Base-by-base conservation (phyloP, 2,113 vertebrate genomes). In the Gnathonemus longibarbis region DNA sequence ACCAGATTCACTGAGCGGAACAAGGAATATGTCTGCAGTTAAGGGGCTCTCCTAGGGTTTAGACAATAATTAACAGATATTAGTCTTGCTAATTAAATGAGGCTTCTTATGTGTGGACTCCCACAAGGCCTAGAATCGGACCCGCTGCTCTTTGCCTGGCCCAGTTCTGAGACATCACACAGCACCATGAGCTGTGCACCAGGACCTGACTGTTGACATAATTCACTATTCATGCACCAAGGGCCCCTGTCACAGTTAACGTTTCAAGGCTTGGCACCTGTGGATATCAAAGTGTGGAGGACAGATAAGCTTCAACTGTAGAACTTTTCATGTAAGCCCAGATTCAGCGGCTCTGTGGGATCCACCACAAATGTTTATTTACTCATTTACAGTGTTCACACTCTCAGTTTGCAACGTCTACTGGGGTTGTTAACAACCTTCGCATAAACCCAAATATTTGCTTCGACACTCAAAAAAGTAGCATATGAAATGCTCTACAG, bases 1-100 rank as follows among this genome's bases (percentile, higher is more conserved):
- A 46, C 11, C 49, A 56, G 13, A 87, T 56, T 52, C 15, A 19
- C 27, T 87, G 85, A 53, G 49, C 3, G 17, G 27, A 84, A 21
- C 21, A 46, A 21, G 21, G 45, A 52, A 39, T 39, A 56, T 39
- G 31, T 15, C 27, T 56, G 48, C 27, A 53, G 85, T 53, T 87
- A 35, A 17, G 10, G 50, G 5, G 50, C 6, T 53, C 27, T 53
- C n/a, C n/a, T 35, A 87, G 46, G 85, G 15, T 53, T 53, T 56
- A 27, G 15, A 21, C 50, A 50, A 50, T 56, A 87, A 87, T 87
- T 53, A 84, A 50, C 46, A 87, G 85, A 87, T 87, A 87, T 31
- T 52, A 35, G 24, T 52, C 46, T 87, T 53, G 49, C 48, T 87
- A 87, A 87, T 87, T 87, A 87, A 53, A 53, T 87, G 48, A 35